These are phyloP conservation scores for Trichosurus vulpecula DNA, from an alignment of 2,797 vertebrate species.

Conservation along the genomic window DNA sequence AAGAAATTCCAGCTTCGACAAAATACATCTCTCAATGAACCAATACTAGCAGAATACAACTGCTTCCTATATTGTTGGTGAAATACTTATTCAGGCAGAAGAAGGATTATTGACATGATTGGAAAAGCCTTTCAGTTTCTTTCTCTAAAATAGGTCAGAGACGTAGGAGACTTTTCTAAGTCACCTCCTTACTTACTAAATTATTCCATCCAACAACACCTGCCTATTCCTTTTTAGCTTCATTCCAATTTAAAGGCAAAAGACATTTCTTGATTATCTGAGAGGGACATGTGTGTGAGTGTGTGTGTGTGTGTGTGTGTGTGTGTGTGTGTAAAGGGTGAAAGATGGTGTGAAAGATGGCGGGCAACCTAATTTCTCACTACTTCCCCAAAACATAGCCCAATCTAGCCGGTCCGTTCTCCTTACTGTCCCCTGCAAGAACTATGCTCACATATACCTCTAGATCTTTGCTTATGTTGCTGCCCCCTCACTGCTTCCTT, in stretches of 20 bases:
- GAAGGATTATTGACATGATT: neutral
- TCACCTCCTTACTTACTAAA: neutral
- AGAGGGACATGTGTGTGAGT: neutral
- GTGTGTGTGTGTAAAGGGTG: too few species aligned
- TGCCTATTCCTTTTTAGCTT: neutral
- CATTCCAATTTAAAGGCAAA: neutral
- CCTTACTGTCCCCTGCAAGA: neutral
- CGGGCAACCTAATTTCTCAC: too few species aligned
- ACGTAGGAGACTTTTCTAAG: neutral
- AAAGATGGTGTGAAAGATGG: too few species aligned
- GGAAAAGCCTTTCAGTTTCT: neutral
- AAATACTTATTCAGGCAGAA: neutral
- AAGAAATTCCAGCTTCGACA: neutral
- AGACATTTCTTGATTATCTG: neutral
- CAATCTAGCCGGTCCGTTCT: neutral
- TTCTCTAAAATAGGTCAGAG: neutral
- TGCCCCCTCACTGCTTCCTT: neutral
- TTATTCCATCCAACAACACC: neutral
- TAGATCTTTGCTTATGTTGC: neutral
- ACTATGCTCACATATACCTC: neutral
- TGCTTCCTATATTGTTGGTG: constrained; percentile 44
- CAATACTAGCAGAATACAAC: constrained; percentile 33
- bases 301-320: too few species aligned
- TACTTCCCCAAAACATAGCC: too few species aligned
- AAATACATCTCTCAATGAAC: neutral